Percentiles rank a stretch among this genome's conserved stretches.
These are phyloP conservation scores for Naja naja DNA, from an alignment of 2,113 vertebrate species.

Conservation along the genomic window DNA sequence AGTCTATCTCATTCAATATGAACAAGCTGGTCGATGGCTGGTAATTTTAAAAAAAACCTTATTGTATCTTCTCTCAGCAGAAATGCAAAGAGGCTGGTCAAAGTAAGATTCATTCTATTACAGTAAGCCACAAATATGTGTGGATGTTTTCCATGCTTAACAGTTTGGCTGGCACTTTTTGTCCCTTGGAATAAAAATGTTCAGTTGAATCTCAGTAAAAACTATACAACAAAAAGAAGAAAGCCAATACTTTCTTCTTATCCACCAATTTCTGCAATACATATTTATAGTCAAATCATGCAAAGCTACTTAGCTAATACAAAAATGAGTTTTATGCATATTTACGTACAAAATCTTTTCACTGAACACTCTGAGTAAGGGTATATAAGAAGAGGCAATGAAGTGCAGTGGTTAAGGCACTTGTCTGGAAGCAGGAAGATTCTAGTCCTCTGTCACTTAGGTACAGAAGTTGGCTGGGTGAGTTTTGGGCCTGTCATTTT, in stretches of 20 bases:
- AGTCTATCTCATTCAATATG: not conserved
- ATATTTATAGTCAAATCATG: not conserved
- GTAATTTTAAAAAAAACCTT: not conserved
- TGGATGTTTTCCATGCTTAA: not conserved
- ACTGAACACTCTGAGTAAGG: not conserved
- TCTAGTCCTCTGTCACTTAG: not conserved
- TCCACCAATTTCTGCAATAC: not conserved
- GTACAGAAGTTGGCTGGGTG: not conserved
- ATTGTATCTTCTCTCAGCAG: not conserved
- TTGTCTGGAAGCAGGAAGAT: not conserved
- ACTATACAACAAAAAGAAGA: not conserved
- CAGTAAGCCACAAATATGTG: conserved; percentile 3
- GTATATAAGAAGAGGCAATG: not conserved
- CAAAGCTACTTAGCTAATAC: not conserved
- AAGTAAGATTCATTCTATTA: not conserved
- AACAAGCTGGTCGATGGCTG: not conserved
- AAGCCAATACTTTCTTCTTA: not conserved
- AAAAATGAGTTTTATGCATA: not conserved
- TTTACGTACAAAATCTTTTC: not conserved
- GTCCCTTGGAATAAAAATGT: not conserved
- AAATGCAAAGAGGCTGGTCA: not conserved
- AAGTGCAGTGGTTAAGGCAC: not conserved
- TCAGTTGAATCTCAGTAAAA: not conserved
- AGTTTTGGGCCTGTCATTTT: not conserved
- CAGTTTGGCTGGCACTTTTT: not conserved